Conservation (phyloP, 2,113 vertebrate genomes). For the Elaphurus davidianus region DNA sequence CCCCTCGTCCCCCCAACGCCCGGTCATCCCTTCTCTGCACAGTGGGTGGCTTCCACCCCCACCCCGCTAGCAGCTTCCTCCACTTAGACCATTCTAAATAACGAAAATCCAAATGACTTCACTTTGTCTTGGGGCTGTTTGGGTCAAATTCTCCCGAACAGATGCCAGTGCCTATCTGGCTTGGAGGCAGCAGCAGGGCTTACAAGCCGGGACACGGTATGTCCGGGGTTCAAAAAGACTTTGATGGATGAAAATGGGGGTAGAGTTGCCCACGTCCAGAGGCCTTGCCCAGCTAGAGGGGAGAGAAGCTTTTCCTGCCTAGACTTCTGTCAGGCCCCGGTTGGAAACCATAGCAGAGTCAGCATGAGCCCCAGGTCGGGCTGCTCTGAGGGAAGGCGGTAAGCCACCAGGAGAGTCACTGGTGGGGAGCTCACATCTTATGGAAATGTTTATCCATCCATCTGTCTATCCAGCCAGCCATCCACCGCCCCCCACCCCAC, state of each 20-base stretch:
- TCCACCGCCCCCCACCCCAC: rapidly evolving
- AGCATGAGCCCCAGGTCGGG: too few species aligned
- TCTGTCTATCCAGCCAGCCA: background rate
- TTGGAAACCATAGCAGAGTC: background rate
- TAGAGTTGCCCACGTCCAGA: background rate
- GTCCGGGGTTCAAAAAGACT: background rate
- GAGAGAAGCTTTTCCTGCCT: background rate
- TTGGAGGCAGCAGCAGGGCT: background rate
- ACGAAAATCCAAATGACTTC: slow-evolving; percentile 57
- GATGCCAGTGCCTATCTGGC: background rate
- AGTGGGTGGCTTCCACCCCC: background rate
- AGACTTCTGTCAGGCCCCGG: background rate
- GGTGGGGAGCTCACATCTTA: background rate
- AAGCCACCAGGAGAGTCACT: background rate
- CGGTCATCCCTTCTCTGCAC: too few species aligned
- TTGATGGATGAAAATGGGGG: background rate
- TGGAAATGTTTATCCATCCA: background rate
- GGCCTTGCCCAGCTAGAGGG: background rate
- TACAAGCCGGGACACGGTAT: background rate
- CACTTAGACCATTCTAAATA: slow-evolving; percentile 52
- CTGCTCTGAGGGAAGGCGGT: background rate
- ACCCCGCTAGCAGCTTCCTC: background rate
- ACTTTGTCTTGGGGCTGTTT: background rate
- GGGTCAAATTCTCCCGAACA: background rate
- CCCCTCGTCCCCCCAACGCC: rapidly evolving